Base-by-base conservation (phyloP, 2,113 vertebrate genomes). In the Channa argus region DNA sequence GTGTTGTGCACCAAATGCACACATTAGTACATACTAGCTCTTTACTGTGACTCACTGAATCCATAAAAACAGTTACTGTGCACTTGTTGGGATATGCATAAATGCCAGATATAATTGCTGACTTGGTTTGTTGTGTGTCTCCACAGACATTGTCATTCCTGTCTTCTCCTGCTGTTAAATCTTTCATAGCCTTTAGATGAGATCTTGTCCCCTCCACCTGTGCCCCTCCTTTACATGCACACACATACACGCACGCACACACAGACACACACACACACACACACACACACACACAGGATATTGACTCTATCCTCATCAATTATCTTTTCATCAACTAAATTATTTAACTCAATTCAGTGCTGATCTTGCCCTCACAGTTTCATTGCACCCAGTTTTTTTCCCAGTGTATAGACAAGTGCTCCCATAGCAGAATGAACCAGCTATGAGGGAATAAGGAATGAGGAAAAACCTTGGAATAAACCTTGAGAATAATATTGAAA, bases 101-200 rank as follows among this genome's bases (percentile, higher is more conserved):
- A 91, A 88, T 88, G 83, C 75, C 84, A 87, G 66, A 54, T 88
- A 86, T 90, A 92, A 92, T 90, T 91, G 79, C 61, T 56, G 74
- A 76, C 71, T 44, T 61, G 86, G 86, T 87, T 84, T 88, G 85
- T 91, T 83, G 78, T 73, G 45, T 87, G 78, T 60, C 79, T 78
- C 86, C 61, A 86, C 70, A 77, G 85, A 87, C 86, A 92, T 92
- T 93, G 87, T 92, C 91, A 94, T 94, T 94, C 91, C 83, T 82
- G 82, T 90, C 89, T 77, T 82, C 79, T 88, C 75, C 74, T 59
- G 71, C 89, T 93, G 85, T 89, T 94, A 89, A 93, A 94, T 94
- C 86, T 92, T 93, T 94, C 86, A 94, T 94, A 86, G 88, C 80
- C 79, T 91, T 91, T 90, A 92, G 91, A 93, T 94, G 90, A 93